Evolutionary conservation across 2,888 invertebrate species (phyloP).

Genomic region (Trissoscelio sp.): DNA sequence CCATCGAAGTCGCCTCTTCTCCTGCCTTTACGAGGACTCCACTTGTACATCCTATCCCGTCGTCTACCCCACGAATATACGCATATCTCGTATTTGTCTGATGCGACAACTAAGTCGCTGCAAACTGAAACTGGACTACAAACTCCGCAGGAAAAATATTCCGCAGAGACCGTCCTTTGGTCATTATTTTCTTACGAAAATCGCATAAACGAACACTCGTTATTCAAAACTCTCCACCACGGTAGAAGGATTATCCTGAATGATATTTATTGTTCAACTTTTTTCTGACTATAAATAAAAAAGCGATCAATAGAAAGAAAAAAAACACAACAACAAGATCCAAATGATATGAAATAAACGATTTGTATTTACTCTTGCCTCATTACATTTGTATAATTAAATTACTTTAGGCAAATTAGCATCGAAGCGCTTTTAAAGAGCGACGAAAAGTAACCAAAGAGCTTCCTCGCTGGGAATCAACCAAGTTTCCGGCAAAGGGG

Average conservation of each 20-base stretch:
- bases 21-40: slow-evolving; percentile 53
- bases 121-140: slow-evolving; percentile 29
- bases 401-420: slow-evolving; percentile 78
- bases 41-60: slow-evolving; percentile 53
- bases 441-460: slow-evolving; percentile 75
- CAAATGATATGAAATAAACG: too few relatives aligned
- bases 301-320: too few relatives aligned
- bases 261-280: background rate
- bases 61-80: slow-evolving; percentile 60
- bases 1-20: slow-evolving; percentile 59
- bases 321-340: too few relatives aligned
- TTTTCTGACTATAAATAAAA: too few relatives aligned
- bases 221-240: background rate
- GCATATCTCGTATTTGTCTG: slow-evolving; percentile 55
- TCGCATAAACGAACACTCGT: slow-evolving; percentile 8
- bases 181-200: slow-evolving; percentile 33
- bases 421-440: slow-evolving; percentile 76
- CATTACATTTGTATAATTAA: slow-evolving; percentile 78
- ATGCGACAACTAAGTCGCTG: slow-evolving; percentile 27
- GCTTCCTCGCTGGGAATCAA: slow-evolving; percentile 73
- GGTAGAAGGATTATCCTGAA: background rate
- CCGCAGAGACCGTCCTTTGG: background rate
- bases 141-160: slow-evolving; percentile 22
- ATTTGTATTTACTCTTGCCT: too few relatives aligned
- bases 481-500: slow-evolving; percentile 76